Conservation (phyloP, 2,888 invertebrate species). For the Dyspetes luteomarginatus region DNA sequence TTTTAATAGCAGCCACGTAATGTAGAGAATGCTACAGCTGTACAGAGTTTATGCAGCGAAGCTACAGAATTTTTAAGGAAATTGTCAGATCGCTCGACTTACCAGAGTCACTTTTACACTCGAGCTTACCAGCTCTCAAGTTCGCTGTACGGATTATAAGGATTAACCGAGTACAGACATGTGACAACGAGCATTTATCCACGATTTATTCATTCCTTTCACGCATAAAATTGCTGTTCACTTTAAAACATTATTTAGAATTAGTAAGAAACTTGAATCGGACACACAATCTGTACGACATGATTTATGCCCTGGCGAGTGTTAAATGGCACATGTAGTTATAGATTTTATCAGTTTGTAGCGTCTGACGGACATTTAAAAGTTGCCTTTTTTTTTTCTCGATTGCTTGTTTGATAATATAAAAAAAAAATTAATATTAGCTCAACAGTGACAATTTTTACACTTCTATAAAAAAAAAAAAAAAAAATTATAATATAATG, state of each 20-base stretch:
- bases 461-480: background rate
- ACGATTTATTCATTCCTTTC: conserved; percentile 55
- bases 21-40: conserved; percentile 11
- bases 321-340: conserved; percentile 1
- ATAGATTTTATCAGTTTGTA: background rate
- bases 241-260: conserved; percentile 21
- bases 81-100: conserved; percentile 32
- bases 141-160: conserved; percentile 39
- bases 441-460: conserved; percentile 4
- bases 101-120: background rate
- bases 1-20: background rate
- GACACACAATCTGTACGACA: background rate
- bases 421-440: conserved; percentile 9
- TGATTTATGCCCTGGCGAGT: conserved; percentile 3
- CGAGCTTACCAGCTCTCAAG: conserved; percentile 4
- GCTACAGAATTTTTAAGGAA: conserved; percentile 5
- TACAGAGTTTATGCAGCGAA: conserved; percentile 3
- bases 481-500: too few species aligned
- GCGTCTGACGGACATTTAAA: background rate
- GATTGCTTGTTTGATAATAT: conserved; percentile 3
- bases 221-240: conserved; percentile 7
- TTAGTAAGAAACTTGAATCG: conserved; percentile 2
- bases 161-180: conserved; percentile 35
- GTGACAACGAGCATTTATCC: conserved; percentile 41
- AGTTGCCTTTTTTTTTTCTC: background rate